Base-by-base conservation (phyloP, 2,888 invertebrate species). In the Cyclophora punctaria region DNA sequence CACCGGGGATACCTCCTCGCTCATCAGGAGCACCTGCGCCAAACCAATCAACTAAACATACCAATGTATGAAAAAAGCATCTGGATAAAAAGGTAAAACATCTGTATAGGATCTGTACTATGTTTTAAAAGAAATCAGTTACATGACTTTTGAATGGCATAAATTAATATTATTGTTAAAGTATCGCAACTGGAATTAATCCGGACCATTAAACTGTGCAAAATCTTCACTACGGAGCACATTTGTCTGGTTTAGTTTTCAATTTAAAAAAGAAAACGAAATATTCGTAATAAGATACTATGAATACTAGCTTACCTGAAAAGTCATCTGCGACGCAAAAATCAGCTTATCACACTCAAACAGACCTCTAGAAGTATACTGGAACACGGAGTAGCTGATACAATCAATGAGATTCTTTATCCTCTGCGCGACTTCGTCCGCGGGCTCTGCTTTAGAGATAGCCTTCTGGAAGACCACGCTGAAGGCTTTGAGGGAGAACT, bases 391-490 rank as follows among this genome's bases (percentile, higher is more conserved):
- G 78, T 95, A 97, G 41, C 96, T 96, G 66, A 98, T 98, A 77
- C 96, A 96, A 73, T 98, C 97, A 65, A 98, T 98, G 45, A 98
- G 91, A 82, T 97, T 97, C 59, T 91, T 90, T 20, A 98, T 97
- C 64, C 98, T 90, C 52, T 89, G 86, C 40, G 91, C 89, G 0
- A 98, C 95, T 60, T 93, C 94, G 20, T 94, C 93, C 0, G 95
- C 93, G 0, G 94, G 93, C 59, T 95, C 94, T 0, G 98, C 96
- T 72, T 92, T 93, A 45, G 95, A 94, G 69, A 98, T 98, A 20
- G 98, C 98, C 73, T 97, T 98, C 90, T 97, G 97, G 77, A 98
- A 98, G 37, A 98, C 98, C n/a, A 97, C 97, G 79, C 96, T 97
- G 81, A 98, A 98, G 2, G 98, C 97, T 92, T 98, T 98, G 55